phyloP scores from a whole-genome alignment of 2,797 vertebrate species.

The Naso thynnoides region DNA sequence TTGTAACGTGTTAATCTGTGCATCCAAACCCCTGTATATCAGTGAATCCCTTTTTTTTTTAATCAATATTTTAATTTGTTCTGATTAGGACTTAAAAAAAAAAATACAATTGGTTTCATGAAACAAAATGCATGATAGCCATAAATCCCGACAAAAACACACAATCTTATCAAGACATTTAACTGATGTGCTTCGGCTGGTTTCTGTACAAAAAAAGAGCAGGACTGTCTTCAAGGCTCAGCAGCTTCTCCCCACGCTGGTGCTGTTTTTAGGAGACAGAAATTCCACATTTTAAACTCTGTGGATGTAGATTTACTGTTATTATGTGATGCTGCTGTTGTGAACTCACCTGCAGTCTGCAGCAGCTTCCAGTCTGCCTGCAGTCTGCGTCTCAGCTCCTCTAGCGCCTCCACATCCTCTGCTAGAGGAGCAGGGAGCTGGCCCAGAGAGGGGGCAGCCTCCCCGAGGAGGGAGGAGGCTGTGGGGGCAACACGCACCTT shows the following conservation, averaged over 20 bases:
- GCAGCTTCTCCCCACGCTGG: slow-evolving; percentile 44
- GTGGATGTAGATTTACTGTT: background rate
- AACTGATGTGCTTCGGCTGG: background rate
- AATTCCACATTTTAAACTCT: background rate
- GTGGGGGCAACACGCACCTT: slow-evolving; percentile 56
- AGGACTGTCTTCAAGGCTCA: slow-evolving; percentile 31
- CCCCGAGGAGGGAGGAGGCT: slow-evolving; percentile 75
- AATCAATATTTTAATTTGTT: too few species aligned
- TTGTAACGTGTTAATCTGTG: too few species aligned
- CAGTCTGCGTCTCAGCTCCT: slow-evolving; percentile 73
- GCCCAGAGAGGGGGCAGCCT: slow-evolving; percentile 69
- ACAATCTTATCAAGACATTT: background rate
- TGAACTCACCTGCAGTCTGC: slow-evolving; percentile 68
- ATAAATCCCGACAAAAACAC: background rate
- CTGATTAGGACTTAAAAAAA: too few species aligned
- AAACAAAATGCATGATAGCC: background rate
- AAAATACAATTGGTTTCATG: background rate
- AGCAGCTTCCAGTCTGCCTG: slow-evolving; percentile 80
- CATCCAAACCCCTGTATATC: too few species aligned
- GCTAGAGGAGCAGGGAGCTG: slow-evolving; percentile 46
- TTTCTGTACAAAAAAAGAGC: background rate
- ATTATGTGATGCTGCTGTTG: background rate
- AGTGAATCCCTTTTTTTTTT: too few species aligned
- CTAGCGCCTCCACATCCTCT: slow-evolving; percentile 69
- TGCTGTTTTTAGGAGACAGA: slow-evolving; percentile 56